Evolutionary conservation across 35 echinoderm and acorn worm genomes (phyloP).

Genomic region (Lytechinus variegatus): DNA sequence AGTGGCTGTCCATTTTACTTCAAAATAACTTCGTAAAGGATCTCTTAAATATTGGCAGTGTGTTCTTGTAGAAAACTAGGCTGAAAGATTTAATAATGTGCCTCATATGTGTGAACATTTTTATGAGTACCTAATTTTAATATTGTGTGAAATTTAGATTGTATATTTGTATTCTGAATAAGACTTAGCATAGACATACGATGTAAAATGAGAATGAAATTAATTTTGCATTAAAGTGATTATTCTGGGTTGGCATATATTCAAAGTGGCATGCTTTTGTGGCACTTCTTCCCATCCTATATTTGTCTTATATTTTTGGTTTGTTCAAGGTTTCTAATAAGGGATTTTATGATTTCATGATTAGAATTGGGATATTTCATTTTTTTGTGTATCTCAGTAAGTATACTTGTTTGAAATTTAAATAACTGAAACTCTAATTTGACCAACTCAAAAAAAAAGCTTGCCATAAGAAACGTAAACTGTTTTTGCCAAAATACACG

Average conservation of each 20-base stretch:
- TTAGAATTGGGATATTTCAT: background rate
- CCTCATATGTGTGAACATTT: constrained; percentile 19
- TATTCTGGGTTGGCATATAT: background rate
- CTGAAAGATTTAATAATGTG: background rate
- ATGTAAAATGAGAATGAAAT: background rate
- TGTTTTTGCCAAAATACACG: background rate
- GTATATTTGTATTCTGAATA: constrained; percentile 38
- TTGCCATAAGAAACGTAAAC: background rate
- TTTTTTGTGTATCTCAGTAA: background rate
- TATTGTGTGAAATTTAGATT: background rate
- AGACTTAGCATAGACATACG: background rate
- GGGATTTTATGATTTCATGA: background rate
- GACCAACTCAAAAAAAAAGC: constrained; percentile 18
- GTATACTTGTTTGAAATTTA: background rate
- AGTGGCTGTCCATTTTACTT: background rate
- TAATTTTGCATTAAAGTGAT: background rate
- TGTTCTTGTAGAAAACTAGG: background rate
- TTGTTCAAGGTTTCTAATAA: background rate
- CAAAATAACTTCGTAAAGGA: background rate
- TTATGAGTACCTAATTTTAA: background rate
- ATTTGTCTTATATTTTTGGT: background rate
- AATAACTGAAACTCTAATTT: background rate
- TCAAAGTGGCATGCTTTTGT: background rate
- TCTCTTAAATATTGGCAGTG: background rate
- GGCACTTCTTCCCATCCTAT: background rate